Evolutionary conservation across 2,888 invertebrate genomes (phyloP).

Genomic region (Athetis lepigone): DNA sequence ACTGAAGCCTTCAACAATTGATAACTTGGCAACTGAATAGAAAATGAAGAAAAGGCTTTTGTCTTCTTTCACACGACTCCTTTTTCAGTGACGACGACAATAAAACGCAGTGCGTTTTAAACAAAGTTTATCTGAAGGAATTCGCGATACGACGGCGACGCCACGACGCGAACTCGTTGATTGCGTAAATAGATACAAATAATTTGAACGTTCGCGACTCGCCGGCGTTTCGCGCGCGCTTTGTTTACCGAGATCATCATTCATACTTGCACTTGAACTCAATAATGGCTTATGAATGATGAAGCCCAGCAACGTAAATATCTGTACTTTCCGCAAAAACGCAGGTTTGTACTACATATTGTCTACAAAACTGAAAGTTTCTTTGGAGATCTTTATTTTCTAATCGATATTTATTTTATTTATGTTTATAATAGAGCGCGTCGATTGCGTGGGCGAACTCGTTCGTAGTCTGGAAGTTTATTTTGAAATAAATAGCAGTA

Average conservation of each 20-base stretch:
- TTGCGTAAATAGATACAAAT: slow-evolving; percentile 59
- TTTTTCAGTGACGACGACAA: neutral
- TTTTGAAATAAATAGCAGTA: too few relatives aligned
- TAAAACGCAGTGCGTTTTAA: slow-evolving; percentile 25
- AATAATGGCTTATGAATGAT: slow-evolving; percentile 13
- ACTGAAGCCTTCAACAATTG: too few relatives aligned
- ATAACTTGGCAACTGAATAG: neutral
- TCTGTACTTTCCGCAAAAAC: neutral
- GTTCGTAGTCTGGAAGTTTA: too few relatives aligned
- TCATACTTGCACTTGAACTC: slow-evolving; percentile 38
- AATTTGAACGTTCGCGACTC: slow-evolving; percentile 13
- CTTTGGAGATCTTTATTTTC: too few relatives aligned
- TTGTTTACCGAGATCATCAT: slow-evolving; percentile 55
- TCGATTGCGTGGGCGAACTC: too few relatives aligned
- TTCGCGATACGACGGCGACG: slow-evolving; percentile 40
- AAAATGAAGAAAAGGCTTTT: neutral
- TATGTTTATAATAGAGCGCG: slow-evolving; percentile 18
- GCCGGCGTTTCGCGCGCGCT: neutral
- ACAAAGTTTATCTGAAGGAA: slow-evolving; percentile 56
- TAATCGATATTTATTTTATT: slow-evolving; percentile 33
- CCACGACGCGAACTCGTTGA: slow-evolving; percentile 13
- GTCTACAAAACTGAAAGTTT: too few relatives aligned
- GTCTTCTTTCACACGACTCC: neutral
- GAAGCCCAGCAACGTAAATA: slow-evolving; percentile 5
- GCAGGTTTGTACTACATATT: too few relatives aligned